Percentiles rank a stretch among this genome's conserved stretches.
phyloP scores from a whole-genome alignment of 2,888 invertebrate genomes.

The Drosophila subquinaria region DNA sequence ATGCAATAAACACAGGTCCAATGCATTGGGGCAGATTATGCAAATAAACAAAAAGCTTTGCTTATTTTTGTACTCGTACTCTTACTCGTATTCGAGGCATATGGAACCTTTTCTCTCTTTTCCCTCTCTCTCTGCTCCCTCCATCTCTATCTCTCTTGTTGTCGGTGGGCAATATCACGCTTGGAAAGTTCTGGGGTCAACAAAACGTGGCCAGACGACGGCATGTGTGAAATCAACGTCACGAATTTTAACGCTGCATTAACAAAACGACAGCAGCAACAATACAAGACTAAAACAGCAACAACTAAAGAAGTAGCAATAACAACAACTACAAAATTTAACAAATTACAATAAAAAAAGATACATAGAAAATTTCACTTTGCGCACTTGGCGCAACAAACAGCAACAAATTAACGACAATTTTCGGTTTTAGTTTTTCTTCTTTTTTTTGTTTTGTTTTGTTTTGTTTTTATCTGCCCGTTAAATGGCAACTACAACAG shows the following conservation, averaged over 20 bases:
- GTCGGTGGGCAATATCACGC: constrained; percentile 53
- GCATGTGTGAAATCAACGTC: constrained; percentile 63
- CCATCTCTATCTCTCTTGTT: background rate
- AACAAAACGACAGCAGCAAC: constrained; percentile 55
- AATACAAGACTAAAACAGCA: constrained; percentile 32
- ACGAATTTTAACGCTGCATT: constrained; percentile 64
- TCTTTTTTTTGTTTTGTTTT: constrained; percentile 32
- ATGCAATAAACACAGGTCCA: constrained; percentile 32
- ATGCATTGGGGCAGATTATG: constrained; percentile 43
- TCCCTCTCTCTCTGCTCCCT: background rate
- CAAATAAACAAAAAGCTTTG: constrained; percentile 47
- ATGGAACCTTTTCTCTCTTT: constrained; percentile 4
- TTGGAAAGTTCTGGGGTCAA: constrained; percentile 68
- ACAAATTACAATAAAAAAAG: constrained; percentile 31
- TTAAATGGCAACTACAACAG: constrained; percentile 9
- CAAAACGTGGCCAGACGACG: constrained; percentile 61
- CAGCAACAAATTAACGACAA: constrained; percentile 70
- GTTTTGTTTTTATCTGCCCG: constrained; percentile 12
- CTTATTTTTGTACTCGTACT: constrained; percentile 38
- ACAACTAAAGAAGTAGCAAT: constrained; percentile 26
- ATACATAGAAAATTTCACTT: constrained; percentile 70
- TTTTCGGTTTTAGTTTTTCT: constrained; percentile 50
- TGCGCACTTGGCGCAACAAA: constrained; percentile 43
- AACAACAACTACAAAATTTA: constrained; percentile 23
- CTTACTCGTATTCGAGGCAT: constrained; percentile 14